Evolutionary conservation across 2,888 invertebrate genomes (phyloP).

Genomic region (Rhamphomyia laevipes): DNA sequence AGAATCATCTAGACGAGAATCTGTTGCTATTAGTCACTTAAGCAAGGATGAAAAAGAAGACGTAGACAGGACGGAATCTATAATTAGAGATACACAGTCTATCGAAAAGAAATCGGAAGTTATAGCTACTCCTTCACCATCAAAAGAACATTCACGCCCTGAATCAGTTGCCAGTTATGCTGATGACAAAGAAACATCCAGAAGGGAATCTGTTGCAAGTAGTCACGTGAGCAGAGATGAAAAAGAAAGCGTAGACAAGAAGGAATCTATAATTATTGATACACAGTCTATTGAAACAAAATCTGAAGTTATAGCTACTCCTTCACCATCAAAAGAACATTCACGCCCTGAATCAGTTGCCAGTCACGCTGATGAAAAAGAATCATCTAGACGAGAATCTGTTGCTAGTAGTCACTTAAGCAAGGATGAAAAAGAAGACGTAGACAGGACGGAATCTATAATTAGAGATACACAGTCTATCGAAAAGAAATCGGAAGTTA

Average conservation of each 20-base stretch:
- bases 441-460: slow-evolving; percentile 14
- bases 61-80: slow-evolving; percentile 10
- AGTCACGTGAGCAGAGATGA: not conserved
- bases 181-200: slow-evolving; percentile 15
- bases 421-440: slow-evolving; percentile 10
- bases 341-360: slow-evolving; percentile 14
- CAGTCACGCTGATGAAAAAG: slow-evolving; percentile 17
- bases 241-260: not conserved
- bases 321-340: slow-evolving; percentile 10
- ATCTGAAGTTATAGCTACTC: not conserved
- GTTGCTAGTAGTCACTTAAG: slow-evolving; percentile 5
- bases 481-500: slow-evolving; percentile 8
- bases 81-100: not conserved
- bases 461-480: slow-evolving; percentile 4
- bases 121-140: slow-evolving; percentile 11
- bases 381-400: slow-evolving; percentile 10
- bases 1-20: slow-evolving; percentile 11
- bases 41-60: slow-evolving; percentile 3
- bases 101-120: slow-evolving; percentile 8
- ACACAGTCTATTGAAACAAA: too few species aligned
- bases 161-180: slow-evolving; percentile 13
- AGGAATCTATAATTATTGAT: not conserved
- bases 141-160: slow-evolving; percentile 16
- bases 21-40: not conserved
- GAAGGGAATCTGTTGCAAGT: not conserved